phyloP scores from a whole-genome alignment of 2,888 invertebrate genomes.

The Rhaphigaster nebulosa region DNA sequence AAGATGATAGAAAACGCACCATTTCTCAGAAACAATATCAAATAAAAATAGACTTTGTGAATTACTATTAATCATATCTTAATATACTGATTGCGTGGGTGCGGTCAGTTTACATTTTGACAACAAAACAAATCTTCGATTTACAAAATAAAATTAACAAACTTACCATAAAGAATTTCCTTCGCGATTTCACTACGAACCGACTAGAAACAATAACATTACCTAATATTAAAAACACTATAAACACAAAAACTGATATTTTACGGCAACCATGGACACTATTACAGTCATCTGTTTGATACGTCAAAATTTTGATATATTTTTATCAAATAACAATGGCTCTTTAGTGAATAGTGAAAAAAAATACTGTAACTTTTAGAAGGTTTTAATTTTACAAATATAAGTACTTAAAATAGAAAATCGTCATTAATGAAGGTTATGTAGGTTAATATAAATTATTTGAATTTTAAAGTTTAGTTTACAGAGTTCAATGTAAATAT shows the following conservation, averaged over 20 bases:
- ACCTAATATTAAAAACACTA: constrained; percentile 23
- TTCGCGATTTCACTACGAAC: background rate
- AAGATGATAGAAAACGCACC: background rate
- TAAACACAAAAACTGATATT: constrained; percentile 55
- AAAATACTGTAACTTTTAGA: constrained; percentile 26
- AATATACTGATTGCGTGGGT: constrained; percentile 60
- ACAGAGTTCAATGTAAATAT: background rate
- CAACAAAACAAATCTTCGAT: background rate
- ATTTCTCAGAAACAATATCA: constrained; percentile 39
- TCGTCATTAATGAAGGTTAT: constrained; percentile 33
- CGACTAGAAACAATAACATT: constrained; percentile 24
- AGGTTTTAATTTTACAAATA: constrained; percentile 42
- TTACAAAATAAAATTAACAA: background rate
- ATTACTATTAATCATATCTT: constrained; percentile 58
- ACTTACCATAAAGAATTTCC: constrained; percentile 53
- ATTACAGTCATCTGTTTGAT: constrained; percentile 52
- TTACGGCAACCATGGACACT: constrained; percentile 56
- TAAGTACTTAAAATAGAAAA: constrained; percentile 22
- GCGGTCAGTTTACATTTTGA: constrained; percentile 53
- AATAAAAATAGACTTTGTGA: constrained; percentile 49
- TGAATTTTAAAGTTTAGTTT: background rate
- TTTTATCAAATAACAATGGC: background rate
- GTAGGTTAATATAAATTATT: constrained; percentile 33
- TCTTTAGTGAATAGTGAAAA: background rate
- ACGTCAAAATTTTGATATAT: constrained; percentile 53